A percentile compares a stretch with the other conserved stretches of the same genome.
Evolutionary conservation across 2,797 vertebrate species (phyloP).

Genomic region (Agapornis canus): DNA sequence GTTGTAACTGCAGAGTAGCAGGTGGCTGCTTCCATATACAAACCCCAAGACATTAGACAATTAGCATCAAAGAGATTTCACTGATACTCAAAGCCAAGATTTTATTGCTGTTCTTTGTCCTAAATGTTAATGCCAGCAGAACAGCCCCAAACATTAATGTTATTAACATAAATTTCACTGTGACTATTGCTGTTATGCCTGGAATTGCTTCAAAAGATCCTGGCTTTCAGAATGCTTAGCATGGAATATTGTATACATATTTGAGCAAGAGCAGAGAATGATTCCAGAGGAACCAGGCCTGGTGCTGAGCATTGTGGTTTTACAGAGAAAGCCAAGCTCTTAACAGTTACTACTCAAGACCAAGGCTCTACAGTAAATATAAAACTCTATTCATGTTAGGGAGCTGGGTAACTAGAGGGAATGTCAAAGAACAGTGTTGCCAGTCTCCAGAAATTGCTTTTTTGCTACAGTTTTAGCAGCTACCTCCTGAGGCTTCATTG

Average conservation of each 20-base stretch:
- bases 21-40: not conserved
- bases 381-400: not conserved
- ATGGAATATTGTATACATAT: not conserved
- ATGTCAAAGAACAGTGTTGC: not conserved
- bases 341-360: not conserved
- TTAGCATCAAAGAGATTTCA: not conserved
- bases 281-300: not conserved
- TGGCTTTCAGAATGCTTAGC: not conserved
- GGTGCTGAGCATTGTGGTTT: not conserved
- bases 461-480: not conserved
- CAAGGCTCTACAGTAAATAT: not conserved
- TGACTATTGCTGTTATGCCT: not conserved
- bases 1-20: not conserved
- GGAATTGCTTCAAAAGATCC: not conserved
- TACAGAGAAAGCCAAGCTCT: not conserved
- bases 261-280: not conserved
- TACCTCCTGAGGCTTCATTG: not conserved
- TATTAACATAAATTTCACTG: not conserved
- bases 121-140: not conserved
- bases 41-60: not conserved
- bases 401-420: not conserved
- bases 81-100: not conserved
- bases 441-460: not conserved
- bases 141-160: not conserved
- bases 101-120: not conserved